Conservation (phyloP, 2,888 invertebrate species). For the Eristalis tenax region DNA sequence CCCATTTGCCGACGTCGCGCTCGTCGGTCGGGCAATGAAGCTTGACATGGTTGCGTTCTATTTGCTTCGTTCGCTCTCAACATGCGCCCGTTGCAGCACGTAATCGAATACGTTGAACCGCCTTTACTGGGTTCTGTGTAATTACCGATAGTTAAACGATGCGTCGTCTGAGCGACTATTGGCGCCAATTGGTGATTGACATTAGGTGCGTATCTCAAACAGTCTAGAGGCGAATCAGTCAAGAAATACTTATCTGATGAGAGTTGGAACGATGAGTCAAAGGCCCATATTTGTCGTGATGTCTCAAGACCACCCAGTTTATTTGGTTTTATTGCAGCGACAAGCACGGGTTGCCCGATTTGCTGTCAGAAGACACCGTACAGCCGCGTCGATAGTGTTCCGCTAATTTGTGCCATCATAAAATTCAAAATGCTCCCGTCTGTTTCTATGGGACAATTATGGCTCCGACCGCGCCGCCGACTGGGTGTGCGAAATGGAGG, state of each 20-base stretch:
- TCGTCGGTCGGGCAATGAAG: constrained; percentile 24
- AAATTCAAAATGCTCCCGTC: constrained; percentile 11
- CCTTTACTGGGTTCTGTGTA: constrained; percentile 32
- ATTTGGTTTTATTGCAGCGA: neutral
- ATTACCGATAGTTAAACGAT: constrained; percentile 49
- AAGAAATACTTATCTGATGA: neutral
- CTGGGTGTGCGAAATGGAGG: neutral
- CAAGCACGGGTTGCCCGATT: neutral
- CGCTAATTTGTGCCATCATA: constrained; percentile 7
- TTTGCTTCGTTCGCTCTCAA: constrained; percentile 6
- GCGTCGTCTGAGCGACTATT: constrained; percentile 40
- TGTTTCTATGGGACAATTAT: constrained; percentile 16
- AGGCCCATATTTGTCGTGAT: constrained; percentile 4
- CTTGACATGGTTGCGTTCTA: constrained; percentile 21
- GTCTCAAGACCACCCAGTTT: constrained; percentile 9
- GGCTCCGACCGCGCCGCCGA: neutral
- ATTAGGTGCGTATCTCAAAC: neutral
- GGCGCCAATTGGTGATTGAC: constrained; percentile 3
- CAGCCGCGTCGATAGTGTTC: neutral
- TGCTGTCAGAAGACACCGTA: neutral
- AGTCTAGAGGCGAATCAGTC: too few species aligned
- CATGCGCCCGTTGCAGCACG: constrained; percentile 2
- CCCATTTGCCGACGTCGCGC: neutral
- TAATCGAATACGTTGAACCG: constrained; percentile 7
- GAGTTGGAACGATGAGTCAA: constrained; percentile 11